Percentiles rank a stretch among this genome's conserved stretches.
phyloP scores from a whole-genome alignment of 2,113 vertebrate genomes.

The Malaclemys terrapin region DNA sequence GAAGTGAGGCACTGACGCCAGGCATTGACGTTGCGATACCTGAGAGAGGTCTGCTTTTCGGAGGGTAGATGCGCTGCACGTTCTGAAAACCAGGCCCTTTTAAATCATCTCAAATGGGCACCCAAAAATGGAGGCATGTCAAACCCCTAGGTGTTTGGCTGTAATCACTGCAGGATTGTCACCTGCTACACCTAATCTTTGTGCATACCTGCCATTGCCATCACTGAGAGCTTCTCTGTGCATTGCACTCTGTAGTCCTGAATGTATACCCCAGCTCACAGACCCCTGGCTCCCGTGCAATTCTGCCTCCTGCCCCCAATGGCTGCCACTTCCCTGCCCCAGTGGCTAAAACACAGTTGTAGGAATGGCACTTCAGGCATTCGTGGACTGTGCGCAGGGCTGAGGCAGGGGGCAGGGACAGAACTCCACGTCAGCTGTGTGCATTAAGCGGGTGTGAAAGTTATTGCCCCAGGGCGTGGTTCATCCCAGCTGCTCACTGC shows the following conservation, averaged over 20 bases:
- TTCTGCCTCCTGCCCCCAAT: background rate
- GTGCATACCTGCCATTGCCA: background rate
- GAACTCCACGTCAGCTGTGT: background rate
- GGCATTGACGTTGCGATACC: background rate
- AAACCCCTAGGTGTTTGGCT: background rate
- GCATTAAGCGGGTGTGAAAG: background rate
- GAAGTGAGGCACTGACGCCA: too few relatives aligned
- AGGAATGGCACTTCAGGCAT: background rate
- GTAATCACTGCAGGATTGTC: background rate
- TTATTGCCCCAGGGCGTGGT: background rate
- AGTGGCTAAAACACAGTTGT: background rate
- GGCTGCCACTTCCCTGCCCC: background rate
- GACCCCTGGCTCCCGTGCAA: background rate
- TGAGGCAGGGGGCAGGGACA: background rate
- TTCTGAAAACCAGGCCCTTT: background rate
- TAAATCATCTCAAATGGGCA: background rate
- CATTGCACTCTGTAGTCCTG: too few relatives aligned
- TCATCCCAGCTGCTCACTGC: too few relatives aligned
- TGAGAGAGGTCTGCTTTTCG: background rate
- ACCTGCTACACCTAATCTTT: background rate
- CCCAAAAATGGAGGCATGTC: background rate
- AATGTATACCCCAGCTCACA: background rate
- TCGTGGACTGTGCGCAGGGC: background rate
- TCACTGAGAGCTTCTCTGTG: background rate
- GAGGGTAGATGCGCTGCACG: background rate